phyloP scores from a whole-genome alignment of 2,113 vertebrate genomes.

The Aspidoscelis tigris region DNA sequence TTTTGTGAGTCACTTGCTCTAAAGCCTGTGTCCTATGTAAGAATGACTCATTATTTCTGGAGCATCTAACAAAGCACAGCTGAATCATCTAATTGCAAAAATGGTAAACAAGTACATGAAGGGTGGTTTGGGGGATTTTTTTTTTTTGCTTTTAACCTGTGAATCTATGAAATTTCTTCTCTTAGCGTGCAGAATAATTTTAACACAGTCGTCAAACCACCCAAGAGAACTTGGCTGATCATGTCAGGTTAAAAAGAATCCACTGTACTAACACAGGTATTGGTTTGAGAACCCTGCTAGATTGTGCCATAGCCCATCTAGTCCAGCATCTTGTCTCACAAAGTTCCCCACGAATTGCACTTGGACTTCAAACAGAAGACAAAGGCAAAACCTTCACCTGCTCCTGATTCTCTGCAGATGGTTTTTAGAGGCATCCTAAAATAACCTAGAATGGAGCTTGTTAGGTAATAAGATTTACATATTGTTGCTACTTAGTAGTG shows the following conservation, averaged over 20 bases:
- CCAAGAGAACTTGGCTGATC: background rate
- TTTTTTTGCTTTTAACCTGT: background rate
- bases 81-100: slow-evolving; percentile 58
- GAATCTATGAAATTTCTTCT: slow-evolving; percentile 41
- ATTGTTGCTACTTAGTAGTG: background rate
- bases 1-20: slow-evolving; percentile 37
- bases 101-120: slow-evolving; percentile 37
- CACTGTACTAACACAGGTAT: background rate
- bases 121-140: background rate
- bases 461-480: too few relatives aligned
- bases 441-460: background rate
- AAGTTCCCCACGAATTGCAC: too few relatives aligned
- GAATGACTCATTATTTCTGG: slow-evolving; percentile 53
- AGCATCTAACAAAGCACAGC: slow-evolving; percentile 50
- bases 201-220: background rate
- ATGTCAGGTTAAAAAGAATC: background rate
- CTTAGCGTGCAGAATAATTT: background rate
- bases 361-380: too few relatives aligned
- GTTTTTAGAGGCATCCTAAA: too few relatives aligned
- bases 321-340: too few relatives aligned
- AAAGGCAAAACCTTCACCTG: too few relatives aligned
- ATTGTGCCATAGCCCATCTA: too few relatives aligned
- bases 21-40: slow-evolving; percentile 45
- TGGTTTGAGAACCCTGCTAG: background rate
- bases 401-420: too few relatives aligned